Percentiles rank a stretch among this genome's conserved stretches.
Conservation (phyloP, 2,113 vertebrate genomes). For the Ibidorhyncha struthersii region DNA sequence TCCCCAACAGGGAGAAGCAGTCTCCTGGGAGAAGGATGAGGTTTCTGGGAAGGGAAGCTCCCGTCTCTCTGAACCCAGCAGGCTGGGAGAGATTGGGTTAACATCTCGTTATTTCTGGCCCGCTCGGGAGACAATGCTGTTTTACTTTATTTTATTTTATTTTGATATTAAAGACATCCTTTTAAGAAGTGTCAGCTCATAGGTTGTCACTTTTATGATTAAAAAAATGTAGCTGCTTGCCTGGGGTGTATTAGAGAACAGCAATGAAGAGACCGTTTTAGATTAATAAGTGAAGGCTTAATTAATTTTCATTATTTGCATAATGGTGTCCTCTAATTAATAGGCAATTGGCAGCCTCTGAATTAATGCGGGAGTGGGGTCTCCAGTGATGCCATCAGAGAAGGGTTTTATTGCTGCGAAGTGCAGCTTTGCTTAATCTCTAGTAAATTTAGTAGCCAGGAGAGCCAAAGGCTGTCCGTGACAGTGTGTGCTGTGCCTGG, state of each 20-base stretch:
- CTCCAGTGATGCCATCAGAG: background rate
- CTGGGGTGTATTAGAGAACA: background rate
- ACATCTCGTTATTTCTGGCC: background rate
- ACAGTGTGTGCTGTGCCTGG: background rate
- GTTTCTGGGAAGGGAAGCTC: background rate
- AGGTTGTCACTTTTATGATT: background rate
- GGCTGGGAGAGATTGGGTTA: background rate
- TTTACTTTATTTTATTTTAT: background rate
- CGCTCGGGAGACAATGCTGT: background rate
- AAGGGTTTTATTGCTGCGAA: slow-evolving; percentile 5
- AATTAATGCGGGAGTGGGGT: background rate
- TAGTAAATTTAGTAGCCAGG: background rate
- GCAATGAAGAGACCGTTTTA: background rate
- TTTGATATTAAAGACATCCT: slow-evolving; percentile 46
- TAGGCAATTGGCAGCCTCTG: background rate
- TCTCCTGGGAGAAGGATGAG: background rate
- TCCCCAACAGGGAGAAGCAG: background rate
- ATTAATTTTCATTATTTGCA: slow-evolving; percentile 59
- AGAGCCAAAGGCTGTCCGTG: background rate
- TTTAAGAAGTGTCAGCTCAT: slow-evolving; percentile 16
- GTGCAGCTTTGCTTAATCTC: background rate
- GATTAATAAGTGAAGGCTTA: slow-evolving; percentile 22
- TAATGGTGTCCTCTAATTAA: slow-evolving; percentile 26
- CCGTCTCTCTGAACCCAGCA: background rate
- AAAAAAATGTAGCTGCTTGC: background rate